Evolutionary conservation across 2,797 vertebrate genomes (phyloP), one percentile per base, ranked within the genome.

Genomic region (Poecile montanus): DNA sequence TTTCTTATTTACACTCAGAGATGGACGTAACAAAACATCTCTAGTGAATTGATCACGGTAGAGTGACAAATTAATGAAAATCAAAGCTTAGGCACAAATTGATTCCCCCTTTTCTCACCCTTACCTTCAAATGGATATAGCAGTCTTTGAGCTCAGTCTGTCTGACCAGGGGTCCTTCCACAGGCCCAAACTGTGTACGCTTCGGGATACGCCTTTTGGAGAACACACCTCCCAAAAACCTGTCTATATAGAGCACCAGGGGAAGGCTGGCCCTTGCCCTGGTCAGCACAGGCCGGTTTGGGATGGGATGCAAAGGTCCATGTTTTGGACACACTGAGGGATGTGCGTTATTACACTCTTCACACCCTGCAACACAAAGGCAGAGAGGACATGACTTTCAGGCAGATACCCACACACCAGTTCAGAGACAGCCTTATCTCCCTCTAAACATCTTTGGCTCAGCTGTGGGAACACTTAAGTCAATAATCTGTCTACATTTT

Each of bases 161-260:
- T 58, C 98, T 98, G 68, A 99, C 98, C 65, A 99, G 97, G 0
- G 98, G 99, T 32, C 98, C 99, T 96, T 99, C 99, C 93, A 99
- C 98, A 0, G 99, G 99, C 23, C 99, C 99, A 17, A 99, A 99
- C 97, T 99, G 99, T 0, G 99, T 99, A 61, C 99, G 98, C 68
- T 99, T 99, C 7, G 99, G 99, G 94, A 99, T 99, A 22, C 99
- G 98, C 45, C 99, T 97, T 97, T 99, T 99, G 91, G 99, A 99
- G 97, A 99, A 99, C 11, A 99, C 99, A 0, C 99, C 99, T 1
- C 99, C 99, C 32, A 99, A 90, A 95, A 99, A 99, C 71, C 99
- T 98, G 88, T 99, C 99, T 23, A 99, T 99, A 93, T 99, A 99
- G 77, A 99, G 99, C 50, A 99, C 97, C 90, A 99, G 96, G 19